Evolutionary conservation across 2,113 vertebrate genomes (phyloP).

Genomic region (Tyto alba): DNA sequence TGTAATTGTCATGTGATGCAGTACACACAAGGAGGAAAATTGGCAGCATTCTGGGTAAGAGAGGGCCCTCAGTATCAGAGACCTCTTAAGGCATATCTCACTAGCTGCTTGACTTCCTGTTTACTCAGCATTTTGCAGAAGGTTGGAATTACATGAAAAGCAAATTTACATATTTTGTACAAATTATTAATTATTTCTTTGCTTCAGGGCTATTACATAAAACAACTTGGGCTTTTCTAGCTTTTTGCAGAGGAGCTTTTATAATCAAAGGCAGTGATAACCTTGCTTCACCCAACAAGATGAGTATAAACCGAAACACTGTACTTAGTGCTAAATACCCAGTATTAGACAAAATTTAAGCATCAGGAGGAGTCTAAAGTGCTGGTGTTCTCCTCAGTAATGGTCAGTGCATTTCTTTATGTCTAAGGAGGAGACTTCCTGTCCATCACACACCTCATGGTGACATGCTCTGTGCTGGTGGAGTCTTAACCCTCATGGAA

Average conservation of each 20-base stretch:
- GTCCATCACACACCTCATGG: neutral
- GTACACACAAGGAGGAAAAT: neutral
- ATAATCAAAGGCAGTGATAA: neutral
- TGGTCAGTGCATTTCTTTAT: neutral
- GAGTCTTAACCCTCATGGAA: neutral
- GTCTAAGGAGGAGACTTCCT: neutral
- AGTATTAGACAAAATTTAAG: neutral
- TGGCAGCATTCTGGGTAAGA: neutral
- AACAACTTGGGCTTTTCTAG: neutral
- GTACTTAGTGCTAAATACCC: neutral
- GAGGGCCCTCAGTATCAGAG: neutral
- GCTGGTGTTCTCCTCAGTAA: neutral
- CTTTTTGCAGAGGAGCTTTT: neutral
- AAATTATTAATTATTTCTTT: constrained; percentile 6
- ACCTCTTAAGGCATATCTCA: neutral
- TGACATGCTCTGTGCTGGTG: neutral
- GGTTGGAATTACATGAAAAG: constrained; percentile 18
- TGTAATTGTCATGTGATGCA: neutral
- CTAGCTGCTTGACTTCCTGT: constrained; percentile 22
- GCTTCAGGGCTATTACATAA: neutral
- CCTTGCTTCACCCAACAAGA: neutral
- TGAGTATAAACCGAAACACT: neutral
- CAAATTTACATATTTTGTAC: neutral
- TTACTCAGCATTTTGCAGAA: constrained; percentile 46
- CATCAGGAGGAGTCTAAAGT: neutral